Conservation (phyloP, 2,113 vertebrate genomes). For the Ascaphus truei region DNA sequence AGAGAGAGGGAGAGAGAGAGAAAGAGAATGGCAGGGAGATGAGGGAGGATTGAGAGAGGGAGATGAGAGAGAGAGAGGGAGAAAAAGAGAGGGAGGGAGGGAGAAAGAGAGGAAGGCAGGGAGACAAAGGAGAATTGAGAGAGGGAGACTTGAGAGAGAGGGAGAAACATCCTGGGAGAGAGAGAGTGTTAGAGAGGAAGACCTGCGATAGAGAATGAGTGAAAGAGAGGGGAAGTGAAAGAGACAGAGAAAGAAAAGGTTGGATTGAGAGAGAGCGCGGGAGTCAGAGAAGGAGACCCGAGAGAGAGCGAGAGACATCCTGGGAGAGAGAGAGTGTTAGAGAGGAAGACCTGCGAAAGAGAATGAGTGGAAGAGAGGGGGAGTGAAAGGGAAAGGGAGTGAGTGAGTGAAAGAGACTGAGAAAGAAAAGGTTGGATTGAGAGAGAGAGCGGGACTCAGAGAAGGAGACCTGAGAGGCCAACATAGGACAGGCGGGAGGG, state of each 20-base stretch:
- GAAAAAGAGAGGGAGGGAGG: not conserved
- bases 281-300: not conserved
- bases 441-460: not conserved
- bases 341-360: not conserved
- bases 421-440: not conserved
- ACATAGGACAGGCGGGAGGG: not conserved
- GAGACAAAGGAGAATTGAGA: not conserved
- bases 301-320: not conserved
- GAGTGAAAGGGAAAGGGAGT: not conserved
- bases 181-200: not conserved
- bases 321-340: not conserved
- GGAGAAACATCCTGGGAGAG: not conserved
- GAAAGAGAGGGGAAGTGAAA: slow-evolving; percentile 54
- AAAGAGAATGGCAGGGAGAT: not conserved
- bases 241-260: not conserved
- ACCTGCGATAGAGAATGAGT: not conserved
- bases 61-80: not conserved
- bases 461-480: not conserved
- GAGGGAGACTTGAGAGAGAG: not conserved
- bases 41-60: not conserved
- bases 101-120: not conserved
- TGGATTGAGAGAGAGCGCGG: not conserved
- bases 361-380: not conserved
- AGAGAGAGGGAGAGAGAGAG: not conserved
- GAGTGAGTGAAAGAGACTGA: not conserved